Evolutionary conservation across 2,888 invertebrate genomes (phyloP).

Genomic region (Lochmaea capreae): DNA sequence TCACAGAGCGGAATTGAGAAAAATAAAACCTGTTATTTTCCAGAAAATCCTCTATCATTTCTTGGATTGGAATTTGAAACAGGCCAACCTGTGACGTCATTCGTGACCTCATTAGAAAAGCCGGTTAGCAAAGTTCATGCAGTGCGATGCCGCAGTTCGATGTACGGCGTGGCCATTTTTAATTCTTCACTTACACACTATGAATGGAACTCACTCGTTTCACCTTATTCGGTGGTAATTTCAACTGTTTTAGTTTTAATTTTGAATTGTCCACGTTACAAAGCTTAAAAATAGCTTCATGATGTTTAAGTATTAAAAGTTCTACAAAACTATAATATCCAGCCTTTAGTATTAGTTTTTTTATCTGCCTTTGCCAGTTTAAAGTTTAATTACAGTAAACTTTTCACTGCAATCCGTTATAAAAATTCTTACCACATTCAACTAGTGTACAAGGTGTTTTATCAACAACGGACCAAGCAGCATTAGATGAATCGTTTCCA

Average conservation of each 20-base stretch:
- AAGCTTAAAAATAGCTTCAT: no score
- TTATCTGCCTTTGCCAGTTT: no score
- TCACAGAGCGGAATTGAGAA: constrained; percentile 34
- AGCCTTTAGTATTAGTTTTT: no score
- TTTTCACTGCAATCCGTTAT: no score
- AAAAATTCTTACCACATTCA: no score
- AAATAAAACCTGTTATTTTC: constrained; percentile 34
- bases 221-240: background rate
- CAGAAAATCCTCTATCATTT: constrained; percentile 39
- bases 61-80: constrained; percentile 40
- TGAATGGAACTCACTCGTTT: background rate
- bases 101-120: constrained; percentile 39
- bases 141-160: constrained; percentile 35
- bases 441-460: no score
- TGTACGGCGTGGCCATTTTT: constrained; percentile 14
- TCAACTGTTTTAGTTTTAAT: background rate
- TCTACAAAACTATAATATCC: no score
- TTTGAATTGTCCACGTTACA: no score
- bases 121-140: constrained; percentile 39
- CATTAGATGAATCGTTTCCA: no score
- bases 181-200: background rate
- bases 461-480: no score
- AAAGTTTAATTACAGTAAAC: no score
- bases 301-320: no score
- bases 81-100: constrained; percentile 42